Conservation (phyloP, 2,888 invertebrate genomes). For the Hirtodrosophila trivittata region DNA sequence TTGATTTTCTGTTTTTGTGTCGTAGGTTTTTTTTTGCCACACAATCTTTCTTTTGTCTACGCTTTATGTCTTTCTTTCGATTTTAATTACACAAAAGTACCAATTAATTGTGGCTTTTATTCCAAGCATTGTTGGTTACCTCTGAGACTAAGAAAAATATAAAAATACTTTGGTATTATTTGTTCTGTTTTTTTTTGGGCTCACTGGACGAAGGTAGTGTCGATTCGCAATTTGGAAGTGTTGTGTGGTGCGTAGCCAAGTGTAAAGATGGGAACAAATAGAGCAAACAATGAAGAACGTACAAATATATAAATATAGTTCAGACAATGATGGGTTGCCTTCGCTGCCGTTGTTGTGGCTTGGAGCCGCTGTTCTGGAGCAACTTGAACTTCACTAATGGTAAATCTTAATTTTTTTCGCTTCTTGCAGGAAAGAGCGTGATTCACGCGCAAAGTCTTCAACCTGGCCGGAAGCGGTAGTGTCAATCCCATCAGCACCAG, state of each 20-base stretch:
- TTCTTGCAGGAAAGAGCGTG: conserved; percentile 38
- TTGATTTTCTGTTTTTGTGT: conserved; percentile 1
- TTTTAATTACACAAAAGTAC: conserved; percentile 73
- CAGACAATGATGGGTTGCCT: conserved; percentile 3
- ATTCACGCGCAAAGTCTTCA: conserved; percentile 50
- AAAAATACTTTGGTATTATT: conserved; percentile 15
- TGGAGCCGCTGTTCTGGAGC: conserved; percentile 25
- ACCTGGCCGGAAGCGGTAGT: conserved; percentile 60
- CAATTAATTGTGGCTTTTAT: conserved; percentile 66
- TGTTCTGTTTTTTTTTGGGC: conserved; percentile 25
- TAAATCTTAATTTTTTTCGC: conserved; percentile 15
- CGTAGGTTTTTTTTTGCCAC: conserved; percentile 3
- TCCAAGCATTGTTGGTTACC: conserved; percentile 31
- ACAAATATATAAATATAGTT: conserved; percentile 24
- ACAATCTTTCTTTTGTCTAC: conserved; percentile 48
- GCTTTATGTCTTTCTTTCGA: conserved; percentile 60
- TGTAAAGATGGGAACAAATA: conserved; percentile 60
- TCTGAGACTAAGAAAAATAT: conserved; percentile 7
- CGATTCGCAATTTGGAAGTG: conserved; percentile 30
- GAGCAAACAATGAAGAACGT: conserved; percentile 51
- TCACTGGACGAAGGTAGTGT: conserved; percentile 20
- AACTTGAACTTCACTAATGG: conserved; percentile 13
- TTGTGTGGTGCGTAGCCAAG: conserved; percentile 50
- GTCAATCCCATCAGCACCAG: conserved; percentile 37
- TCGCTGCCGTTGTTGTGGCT: conserved; percentile 16